Evolutionary conservation across 2,888 invertebrate genomes (phyloP), one percentile per base, ranked within the genome.

Genomic region (Yponomeuta cagnagella): DNA sequence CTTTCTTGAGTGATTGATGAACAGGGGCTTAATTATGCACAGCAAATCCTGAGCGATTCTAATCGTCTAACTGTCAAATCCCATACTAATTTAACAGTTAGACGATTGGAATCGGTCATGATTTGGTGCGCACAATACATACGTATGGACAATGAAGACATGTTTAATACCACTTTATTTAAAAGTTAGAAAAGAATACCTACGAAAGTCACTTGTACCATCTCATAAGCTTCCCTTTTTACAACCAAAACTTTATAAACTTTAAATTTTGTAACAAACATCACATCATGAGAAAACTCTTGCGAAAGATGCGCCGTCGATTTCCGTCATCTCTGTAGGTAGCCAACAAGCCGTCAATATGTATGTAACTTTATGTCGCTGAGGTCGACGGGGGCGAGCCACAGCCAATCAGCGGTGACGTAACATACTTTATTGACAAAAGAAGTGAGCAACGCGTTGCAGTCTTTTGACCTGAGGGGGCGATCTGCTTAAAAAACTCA

Each of bases 371-470:
- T 68, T 68, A 68, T 68, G 68, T 68, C 68, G 68, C 52, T 10
- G 68, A 63, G 64, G 63, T 64, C 64, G 63, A 63, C 63, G 15
- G 72, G 15, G 74, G 76, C 77, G 76, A 77, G 76, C 78, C 78
- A 82, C 76, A 77, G 77, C 78, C 78, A 82, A 82, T 82, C 79
- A 75, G 72, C 73, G 74, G 75, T 79, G 81, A 74, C 78, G 75
- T 74, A 76, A 72, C 72, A 74, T 77, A 73, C 75, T 73, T 71
- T 73, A 75, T 74, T 76, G 74, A 75, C 52, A 15, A 58, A 58
- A 58, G 52, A 58, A 15, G 15, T 58, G 52, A 58, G 75, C 58
- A 58, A 12, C 31, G 48, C 43, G 58, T 52, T 52, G 71, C 43
- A 52, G 65, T 4, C 52, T 58, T 23, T 52, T n/a, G 48, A 65